Evolutionary conservation across 2,113 vertebrate genomes (phyloP).

Genomic region (Panurus biarmicus): DNA sequence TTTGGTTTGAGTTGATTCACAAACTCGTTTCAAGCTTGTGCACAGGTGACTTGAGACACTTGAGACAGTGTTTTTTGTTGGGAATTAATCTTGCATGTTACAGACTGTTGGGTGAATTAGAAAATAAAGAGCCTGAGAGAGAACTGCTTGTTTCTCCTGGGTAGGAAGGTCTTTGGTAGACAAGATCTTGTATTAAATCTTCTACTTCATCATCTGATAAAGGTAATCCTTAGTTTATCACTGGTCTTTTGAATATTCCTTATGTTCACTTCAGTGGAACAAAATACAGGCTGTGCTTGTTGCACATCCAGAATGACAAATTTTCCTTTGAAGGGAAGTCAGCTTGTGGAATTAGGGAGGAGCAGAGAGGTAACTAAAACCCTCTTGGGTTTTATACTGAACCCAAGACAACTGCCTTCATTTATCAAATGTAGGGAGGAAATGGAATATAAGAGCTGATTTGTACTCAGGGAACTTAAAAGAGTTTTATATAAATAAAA

Average conservation of each 20-base stretch:
- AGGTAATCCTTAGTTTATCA: not conserved
- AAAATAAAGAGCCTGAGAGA: not conserved
- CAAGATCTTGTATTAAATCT: not conserved
- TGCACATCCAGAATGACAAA: not conserved
- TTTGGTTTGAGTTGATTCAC: not conserved
- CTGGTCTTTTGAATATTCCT: not conserved
- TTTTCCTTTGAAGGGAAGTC: not conserved
- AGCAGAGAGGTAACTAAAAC: not conserved
- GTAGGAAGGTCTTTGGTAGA: not conserved
- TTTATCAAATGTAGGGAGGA: not conserved
- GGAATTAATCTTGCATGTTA: not conserved
- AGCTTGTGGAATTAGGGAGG: not conserved
- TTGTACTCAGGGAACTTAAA: not conserved
- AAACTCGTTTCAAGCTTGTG: not conserved
- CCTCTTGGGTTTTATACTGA: not conserved
- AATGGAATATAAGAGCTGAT: not conserved
- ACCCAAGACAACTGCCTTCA: not conserved
- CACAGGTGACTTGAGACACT: not conserved
- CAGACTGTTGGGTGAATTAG: not conserved
- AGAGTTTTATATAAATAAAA: not conserved
- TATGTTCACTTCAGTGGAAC: not conserved
- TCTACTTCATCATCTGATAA: not conserved
- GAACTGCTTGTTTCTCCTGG: not conserved
- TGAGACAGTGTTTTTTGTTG: not conserved
- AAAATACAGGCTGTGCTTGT: not conserved